These are phyloP conservation scores for Pangasius sanitwongsei DNA, from an alignment of 2,797 vertebrate genomes.

Conservation along the genomic window DNA sequence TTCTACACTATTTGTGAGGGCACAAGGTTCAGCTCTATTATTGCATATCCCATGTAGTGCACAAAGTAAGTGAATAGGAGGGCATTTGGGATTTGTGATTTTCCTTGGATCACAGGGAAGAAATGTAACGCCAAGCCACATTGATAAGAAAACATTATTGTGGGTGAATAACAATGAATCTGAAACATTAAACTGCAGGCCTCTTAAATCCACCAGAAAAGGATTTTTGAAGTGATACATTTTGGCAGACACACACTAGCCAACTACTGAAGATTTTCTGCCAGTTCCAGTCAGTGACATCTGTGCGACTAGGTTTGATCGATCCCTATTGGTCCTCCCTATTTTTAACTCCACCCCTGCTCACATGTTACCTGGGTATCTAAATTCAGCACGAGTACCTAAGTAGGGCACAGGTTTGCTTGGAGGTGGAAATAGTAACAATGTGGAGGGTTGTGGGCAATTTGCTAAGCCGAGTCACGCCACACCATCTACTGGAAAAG, in stretches of 20 bases:
- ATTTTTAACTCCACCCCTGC: neutral
- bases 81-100: neutral
- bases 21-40: neutral
- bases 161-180: neutral
- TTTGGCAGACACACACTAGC: neutral
- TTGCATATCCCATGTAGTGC: neutral
- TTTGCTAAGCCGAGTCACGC: neutral
- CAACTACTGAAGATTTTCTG: neutral
- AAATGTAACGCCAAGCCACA: neutral
- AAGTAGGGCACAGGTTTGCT: neutral
- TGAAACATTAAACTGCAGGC: neutral
- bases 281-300: neutral
- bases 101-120: neutral
- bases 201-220: neutral
- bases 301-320: neutral
- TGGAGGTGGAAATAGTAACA: neutral
- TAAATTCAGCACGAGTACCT: neutral
- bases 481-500: neutral
- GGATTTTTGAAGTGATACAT: neutral
- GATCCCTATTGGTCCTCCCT: neutral
- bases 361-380: neutral
- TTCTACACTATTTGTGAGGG: neutral
- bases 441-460: neutral
- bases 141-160: neutral
- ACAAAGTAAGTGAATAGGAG: neutral